Evolutionary conservation across 2,888 invertebrate genomes (phyloP), one percentile per base, ranked within the genome.

Genomic region (Lydus trimaculatus): DNA sequence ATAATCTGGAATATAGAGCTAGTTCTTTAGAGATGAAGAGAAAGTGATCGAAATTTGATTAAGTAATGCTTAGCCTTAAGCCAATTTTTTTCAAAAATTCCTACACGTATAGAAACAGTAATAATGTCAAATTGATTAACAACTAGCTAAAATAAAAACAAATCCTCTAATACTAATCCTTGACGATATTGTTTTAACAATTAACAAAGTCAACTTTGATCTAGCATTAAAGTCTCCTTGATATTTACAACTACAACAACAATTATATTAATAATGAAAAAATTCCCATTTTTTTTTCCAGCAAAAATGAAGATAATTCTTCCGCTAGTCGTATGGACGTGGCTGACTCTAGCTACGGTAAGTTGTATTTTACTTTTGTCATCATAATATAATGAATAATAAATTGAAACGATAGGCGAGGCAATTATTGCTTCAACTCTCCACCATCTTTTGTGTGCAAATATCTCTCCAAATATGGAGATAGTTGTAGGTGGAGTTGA

Each of bases 251-350:
- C n/a, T n/a, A n/a, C n/a, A n/a, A n/a, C n/a, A 23, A 25, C 1
- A 15, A 5, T 39, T n/a, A 15, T 6, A 52, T 25, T 52, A 52
- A 13, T 13, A 9, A 2, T 23, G 23, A 56, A 13, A 52, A 43
- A 17, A 17, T 17, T 13, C 48, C 5, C 17, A 2, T 75, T 83
- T 87, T 87, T 88, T 88, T 86, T 94, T 94, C 73, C 91, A 95
- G 95, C 93, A 89, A 94, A 92, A 90, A 94, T 94, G 94, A 94
- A 93, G 92, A 91, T 92, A 90, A 91, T 93, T 91, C 92, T 94
- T 91, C 94, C 94, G 90, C 91, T 94, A 89, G 93, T 94, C 91
- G 92, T 92, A 89, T 94, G 94, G 94, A 92, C 93, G 90, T 91
- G 93, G 88, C 90, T 93, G 88, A 90, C 91, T 87, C 90, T 90